Conservation (phyloP, 2,113 vertebrate genomes). For the Pantherophis guttatus region DNA sequence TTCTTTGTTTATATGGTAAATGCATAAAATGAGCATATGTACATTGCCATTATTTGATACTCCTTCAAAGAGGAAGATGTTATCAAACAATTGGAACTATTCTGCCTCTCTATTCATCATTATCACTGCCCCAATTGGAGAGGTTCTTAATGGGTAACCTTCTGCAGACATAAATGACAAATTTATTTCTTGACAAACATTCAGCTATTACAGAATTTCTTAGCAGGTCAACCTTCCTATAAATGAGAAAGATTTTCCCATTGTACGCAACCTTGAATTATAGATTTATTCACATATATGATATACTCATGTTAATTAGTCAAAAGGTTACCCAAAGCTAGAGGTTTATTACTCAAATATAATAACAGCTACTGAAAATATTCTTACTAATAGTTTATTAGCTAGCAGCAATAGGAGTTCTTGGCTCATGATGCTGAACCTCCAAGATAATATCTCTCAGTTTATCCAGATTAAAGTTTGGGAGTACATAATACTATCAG, state of each 20-base stretch:
- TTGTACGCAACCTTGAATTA: not conserved
- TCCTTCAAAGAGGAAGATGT: not conserved
- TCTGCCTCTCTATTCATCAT: not conserved
- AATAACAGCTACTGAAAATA: not conserved
- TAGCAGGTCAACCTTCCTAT: not conserved
- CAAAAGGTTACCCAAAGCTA: not conserved
- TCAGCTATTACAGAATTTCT: not conserved
- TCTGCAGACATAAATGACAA: not conserved
- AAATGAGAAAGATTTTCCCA: not conserved
- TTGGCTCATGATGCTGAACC: not conserved
- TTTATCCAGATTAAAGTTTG: not conserved
- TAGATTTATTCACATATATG: not conserved
- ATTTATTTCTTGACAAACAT: not conserved
- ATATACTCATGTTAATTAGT: not conserved
- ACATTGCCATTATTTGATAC: not conserved
- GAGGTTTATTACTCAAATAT: not conserved
- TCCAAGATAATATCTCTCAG: not conserved
- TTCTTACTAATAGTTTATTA: not conserved
- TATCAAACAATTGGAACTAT: not conserved
- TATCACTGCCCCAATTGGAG: not conserved
- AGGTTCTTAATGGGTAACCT: not conserved
- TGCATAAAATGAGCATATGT: not conserved
- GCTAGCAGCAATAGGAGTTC: not conserved
- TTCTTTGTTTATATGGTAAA: not conserved
- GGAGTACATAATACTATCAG: no score